Evolutionary conservation across 2,888 invertebrate genomes (phyloP).

Genomic region (Trissolcus japonicus): DNA sequence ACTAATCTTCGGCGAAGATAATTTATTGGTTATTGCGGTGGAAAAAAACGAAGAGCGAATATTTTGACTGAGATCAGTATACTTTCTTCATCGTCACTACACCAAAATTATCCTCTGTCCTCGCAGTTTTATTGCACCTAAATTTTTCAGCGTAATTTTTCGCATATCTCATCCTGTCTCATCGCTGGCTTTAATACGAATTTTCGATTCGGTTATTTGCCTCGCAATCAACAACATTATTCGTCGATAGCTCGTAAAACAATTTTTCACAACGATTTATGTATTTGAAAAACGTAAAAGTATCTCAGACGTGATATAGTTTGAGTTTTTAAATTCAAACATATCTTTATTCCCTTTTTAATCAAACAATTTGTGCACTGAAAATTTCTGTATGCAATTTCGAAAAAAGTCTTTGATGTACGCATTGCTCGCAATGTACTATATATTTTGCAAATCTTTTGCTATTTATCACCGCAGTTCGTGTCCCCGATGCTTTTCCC

Average conservation of each 20-base stretch:
- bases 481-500: constrained; percentile 56
- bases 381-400: constrained; percentile 6
- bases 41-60: constrained; percentile 62
- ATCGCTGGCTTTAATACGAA: constrained; percentile 17
- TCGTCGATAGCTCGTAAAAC: background rate
- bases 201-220: background rate
- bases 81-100: constrained; percentile 51
- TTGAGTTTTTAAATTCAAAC: too few relatives aligned
- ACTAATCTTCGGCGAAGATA: constrained; percentile 75
- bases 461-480: constrained; percentile 69
- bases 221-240: background rate
- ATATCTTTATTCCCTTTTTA: too few relatives aligned
- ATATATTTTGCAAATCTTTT: constrained; percentile 73
- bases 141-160: constrained; percentile 53
- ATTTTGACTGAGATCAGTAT: constrained; percentile 69
- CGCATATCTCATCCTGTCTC: constrained; percentile 44
- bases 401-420: constrained; percentile 36
- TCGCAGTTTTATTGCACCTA: constrained; percentile 40
- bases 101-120: constrained; percentile 48
- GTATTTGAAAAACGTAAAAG: too few relatives aligned
- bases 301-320: too few relatives aligned
- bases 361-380: too few relatives aligned
- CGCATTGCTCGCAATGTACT: constrained; percentile 54
- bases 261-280: too few relatives aligned
- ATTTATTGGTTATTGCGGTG: constrained; percentile 70